phyloP scores from a whole-genome alignment of 2,113 vertebrate species.

The Chaenogobius annularis region DNA sequence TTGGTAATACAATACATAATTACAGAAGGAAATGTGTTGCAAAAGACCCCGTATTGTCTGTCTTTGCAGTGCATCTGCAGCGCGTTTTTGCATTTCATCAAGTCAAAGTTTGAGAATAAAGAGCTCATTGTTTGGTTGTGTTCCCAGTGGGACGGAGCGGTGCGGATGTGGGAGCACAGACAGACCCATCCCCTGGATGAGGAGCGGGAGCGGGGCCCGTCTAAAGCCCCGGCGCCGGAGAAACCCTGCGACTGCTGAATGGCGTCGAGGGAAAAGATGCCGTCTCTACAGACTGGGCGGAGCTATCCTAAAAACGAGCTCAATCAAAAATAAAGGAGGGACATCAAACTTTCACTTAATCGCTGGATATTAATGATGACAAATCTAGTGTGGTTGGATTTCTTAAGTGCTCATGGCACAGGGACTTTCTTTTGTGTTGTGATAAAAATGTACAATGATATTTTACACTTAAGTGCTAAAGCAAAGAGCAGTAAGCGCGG shows the following conservation, averaged over 20 bases:
- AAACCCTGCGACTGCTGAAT: constrained; percentile 10
- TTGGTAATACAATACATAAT: no score
- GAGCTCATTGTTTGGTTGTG: neutral
- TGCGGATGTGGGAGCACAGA: constrained; percentile 87
- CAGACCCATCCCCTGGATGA: constrained; percentile 82
- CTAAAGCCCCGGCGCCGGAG: neutral
- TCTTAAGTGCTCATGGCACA: constrained; percentile 32
- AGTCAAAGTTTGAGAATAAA: neutral
- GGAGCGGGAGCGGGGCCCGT: constrained; percentile 57
- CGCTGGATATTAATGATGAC: constrained; percentile 48
- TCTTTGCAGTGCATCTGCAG: neutral
- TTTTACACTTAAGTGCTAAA: constrained; percentile 16
- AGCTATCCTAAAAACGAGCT: constrained; percentile 23
- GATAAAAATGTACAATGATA: constrained; percentile 14
- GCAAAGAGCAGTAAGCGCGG: constrained; percentile 9
- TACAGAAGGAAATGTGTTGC: neutral
- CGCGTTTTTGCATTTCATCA: neutral
- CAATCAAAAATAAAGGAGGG: constrained; percentile 14
- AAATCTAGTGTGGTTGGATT: constrained; percentile 34
- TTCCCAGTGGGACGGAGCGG: constrained; percentile 86
- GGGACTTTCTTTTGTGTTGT: constrained; percentile 16
- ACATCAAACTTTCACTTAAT: constrained; percentile 40
- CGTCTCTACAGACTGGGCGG: constrained; percentile 6
- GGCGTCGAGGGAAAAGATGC: constrained; percentile 16
- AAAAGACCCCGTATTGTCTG: neutral